phyloP scores from a whole-genome alignment of 2,888 invertebrate species.

The Beris chalybata region DNA sequence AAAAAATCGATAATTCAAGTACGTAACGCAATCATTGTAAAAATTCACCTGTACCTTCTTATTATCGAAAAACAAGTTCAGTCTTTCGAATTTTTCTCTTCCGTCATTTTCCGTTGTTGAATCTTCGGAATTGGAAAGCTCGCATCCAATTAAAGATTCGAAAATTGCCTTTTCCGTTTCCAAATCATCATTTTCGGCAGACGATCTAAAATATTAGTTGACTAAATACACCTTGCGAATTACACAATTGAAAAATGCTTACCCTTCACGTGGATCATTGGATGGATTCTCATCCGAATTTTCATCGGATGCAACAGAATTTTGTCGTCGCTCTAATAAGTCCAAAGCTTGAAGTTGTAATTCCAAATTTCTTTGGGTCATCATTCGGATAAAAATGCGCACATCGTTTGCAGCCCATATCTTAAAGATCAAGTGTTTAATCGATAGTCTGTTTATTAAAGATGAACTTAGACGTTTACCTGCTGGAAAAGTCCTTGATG shows the following conservation, averaged over 20 bases:
- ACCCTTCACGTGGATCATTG: conserved; percentile 43
- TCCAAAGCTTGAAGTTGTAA: conserved; percentile 86
- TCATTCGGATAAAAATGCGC: conserved; percentile 86
- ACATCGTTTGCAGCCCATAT: conserved; percentile 94
- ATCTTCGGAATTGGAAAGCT: no score
- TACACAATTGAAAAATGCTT: conserved; percentile 36
- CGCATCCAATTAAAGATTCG: conserved; percentile 35
- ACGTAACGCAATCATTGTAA: no score
- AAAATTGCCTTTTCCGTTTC: conserved; percentile 48
- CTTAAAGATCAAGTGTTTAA: conserved; percentile 56
- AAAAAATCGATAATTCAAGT: no score
- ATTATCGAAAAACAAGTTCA: conserved; percentile 55
- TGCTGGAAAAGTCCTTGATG: conserved; percentile 65
- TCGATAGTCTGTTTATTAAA: neutral
- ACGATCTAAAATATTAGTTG: no score
- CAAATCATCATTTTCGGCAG: conserved; percentile 42
- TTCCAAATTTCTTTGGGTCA: conserved; percentile 91
- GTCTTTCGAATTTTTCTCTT: conserved; percentile 48
- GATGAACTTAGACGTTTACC: conserved; percentile 41
- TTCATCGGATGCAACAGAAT: conserved; percentile 56
- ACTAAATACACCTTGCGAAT: conserved; percentile 41
- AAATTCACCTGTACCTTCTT: conserved; percentile 30
- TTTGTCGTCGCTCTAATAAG: conserved; percentile 76
- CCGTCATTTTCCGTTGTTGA: neutral
- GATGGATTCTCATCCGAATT: conserved; percentile 56